Evolutionary conservation across 23 tunicate species (phyloP).

Genomic region (Diplosoma virens): DNA sequence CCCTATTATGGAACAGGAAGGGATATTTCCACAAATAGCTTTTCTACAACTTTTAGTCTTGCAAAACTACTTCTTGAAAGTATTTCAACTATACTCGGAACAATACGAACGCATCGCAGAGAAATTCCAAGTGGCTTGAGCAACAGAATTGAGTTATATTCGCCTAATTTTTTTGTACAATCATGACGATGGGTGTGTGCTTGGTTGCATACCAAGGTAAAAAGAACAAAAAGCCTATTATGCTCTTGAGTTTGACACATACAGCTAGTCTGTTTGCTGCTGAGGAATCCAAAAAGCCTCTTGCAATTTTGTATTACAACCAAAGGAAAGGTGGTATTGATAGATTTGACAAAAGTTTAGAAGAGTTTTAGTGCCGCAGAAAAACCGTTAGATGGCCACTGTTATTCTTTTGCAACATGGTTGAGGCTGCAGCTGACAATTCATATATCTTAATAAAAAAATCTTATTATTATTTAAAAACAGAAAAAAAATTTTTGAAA

Average conservation of each 20-base stretch:
- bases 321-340: background rate
- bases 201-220: background rate
- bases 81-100: background rate
- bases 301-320: background rate
- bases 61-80: background rate
- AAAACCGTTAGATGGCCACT: background rate
- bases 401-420: background rate
- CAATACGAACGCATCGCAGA: background rate
- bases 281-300: background rate
- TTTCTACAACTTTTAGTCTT: background rate
- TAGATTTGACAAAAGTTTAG: background rate
- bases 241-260: background rate
- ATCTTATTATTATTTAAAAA: background rate
- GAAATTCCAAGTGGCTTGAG: background rate
- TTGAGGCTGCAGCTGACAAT: background rate
- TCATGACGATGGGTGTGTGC: background rate
- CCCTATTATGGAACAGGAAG: background rate
- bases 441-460: background rate
- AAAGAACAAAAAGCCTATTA: background rate
- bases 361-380: background rate
- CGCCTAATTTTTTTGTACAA: background rate
- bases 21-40: background rate
- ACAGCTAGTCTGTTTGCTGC: background rate
- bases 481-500: background rate
- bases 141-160: background rate